Base-by-base conservation (phyloP, 2,888 invertebrate species). In the Lithophane ornitopus region DNA sequence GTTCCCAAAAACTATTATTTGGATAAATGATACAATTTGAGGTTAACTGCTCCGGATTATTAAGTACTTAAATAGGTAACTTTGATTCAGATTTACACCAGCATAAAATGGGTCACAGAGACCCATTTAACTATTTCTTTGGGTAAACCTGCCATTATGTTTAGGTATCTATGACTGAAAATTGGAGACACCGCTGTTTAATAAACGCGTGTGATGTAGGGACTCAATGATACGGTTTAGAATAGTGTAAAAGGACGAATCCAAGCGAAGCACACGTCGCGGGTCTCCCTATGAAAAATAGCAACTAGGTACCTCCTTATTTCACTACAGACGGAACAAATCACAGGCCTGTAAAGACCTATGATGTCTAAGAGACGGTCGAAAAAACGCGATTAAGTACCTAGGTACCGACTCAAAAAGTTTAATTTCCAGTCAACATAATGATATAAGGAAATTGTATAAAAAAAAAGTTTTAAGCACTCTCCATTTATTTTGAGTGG, bases 1-100 rank as follows among this genome's bases (percentile, higher is more conserved):
- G 59, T 84, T 54, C 19, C 46, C 54, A 63, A 70, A 85, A 82
- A 58, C 76, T 62, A 61, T 69, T 71, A 74, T 81, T 76, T 85
- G 58, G 59, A 74, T 69, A 81, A 68, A 85, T 69, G 52, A 61
- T 49, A 68, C 81, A 68, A 68, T 85, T 81, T 59, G 67, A 54
- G 80, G 81, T 81, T 81, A 63, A 73, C 41, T 69, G 65, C 28
- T 65, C 19, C 28, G 63, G 59, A 26, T 72, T 72, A 72, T 67
- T 80, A 62, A 79, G 58, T 34, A 34, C 6, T 34, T 82, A n/a
- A n/a, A n/a, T n/a, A n/a, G n/a, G n/a, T n/a, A 52, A 58, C 12
- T 52, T 59, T 61, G 61, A 65, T 83, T 78, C 49, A 41, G 26
- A 70, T 79, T 67, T 62, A 72, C 26, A 54, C 8, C 11, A 4